Percentiles rank a stretch among this genome's conserved stretches.
These are phyloP conservation scores for Limanda limanda DNA, from an alignment of 2,113 vertebrate species.

Conservation along the genomic window DNA sequence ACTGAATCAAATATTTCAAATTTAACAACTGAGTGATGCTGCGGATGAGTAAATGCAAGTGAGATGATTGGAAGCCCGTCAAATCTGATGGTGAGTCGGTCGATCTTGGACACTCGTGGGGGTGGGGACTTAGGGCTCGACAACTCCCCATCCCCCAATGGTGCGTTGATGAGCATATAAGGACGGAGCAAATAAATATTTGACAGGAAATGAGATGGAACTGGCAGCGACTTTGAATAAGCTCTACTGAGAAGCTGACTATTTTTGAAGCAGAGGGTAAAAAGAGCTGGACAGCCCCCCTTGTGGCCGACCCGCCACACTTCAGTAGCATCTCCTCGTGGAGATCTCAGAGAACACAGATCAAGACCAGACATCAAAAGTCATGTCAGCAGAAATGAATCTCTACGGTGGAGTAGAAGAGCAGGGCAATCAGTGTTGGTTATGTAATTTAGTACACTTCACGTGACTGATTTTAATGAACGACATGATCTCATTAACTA, in stretches of 20 bases:
- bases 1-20: conserved; percentile 3
- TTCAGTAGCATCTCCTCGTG: neutral
- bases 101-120: neutral
- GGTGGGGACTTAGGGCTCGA: neutral
- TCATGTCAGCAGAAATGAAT: conserved; percentile 11
- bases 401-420: conserved; percentile 28
- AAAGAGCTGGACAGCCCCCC: neutral
- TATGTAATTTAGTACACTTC: conserved; percentile 51
- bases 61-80: neutral
- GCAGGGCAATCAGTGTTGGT: conserved; percentile 35
- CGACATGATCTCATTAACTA: conserved; percentile 45
- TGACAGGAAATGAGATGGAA: neutral
- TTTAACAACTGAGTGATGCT: neutral
- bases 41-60: neutral
- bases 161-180: neutral
- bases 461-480: conserved; percentile 55
- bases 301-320: conserved; percentile 7
- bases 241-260: conserved; percentile 3
- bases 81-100: neutral
- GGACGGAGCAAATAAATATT: neutral
- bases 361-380: conserved; percentile 2
- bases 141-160: neutral
- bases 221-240: neutral
- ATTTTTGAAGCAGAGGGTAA: conserved; percentile 12
- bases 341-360: conserved; percentile 9